Evolutionary conservation across 2,113 vertebrate species (phyloP).

Genomic region (Garra rufa): DNA sequence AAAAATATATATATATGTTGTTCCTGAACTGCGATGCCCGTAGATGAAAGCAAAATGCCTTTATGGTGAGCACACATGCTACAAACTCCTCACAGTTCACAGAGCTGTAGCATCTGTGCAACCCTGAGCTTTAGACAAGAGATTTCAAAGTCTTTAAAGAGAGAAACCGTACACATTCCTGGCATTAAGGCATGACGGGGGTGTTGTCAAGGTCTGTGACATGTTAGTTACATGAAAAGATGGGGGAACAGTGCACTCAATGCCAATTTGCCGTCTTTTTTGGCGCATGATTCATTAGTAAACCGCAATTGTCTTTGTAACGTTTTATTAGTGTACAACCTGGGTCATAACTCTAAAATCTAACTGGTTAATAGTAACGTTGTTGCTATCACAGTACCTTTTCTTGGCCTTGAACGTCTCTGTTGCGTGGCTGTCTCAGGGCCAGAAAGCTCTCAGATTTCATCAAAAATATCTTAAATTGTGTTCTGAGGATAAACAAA

Average conservation of each 20-base stretch:
- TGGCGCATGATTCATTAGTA: background rate
- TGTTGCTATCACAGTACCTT: background rate
- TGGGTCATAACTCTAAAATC: background rate
- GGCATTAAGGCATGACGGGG: background rate
- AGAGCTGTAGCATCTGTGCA: constrained; percentile 17
- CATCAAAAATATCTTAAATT: too few species aligned
- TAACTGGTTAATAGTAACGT: background rate
- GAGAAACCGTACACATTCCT: constrained; percentile 16
- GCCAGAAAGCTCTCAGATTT: too few species aligned
- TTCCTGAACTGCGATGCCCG: too few species aligned
- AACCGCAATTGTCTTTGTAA: background rate
- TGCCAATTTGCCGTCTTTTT: background rate
- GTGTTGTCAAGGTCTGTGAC: background rate
- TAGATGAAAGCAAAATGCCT: constrained; percentile 69
- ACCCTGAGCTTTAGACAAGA: background rate
- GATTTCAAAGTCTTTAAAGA: background rate
- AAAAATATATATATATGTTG: too few species aligned
- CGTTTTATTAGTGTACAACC: background rate
- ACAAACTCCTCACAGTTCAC: constrained; percentile 46
- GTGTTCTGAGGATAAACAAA: too few species aligned
- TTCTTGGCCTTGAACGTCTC: too few species aligned
- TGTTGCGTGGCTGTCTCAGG: too few species aligned
- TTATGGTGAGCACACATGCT: constrained; percentile 69
- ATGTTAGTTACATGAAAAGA: background rate
- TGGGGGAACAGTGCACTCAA: background rate